phyloP scores from a whole-genome alignment of 2,888 invertebrate species.

The Baronia brevicornis region DNA sequence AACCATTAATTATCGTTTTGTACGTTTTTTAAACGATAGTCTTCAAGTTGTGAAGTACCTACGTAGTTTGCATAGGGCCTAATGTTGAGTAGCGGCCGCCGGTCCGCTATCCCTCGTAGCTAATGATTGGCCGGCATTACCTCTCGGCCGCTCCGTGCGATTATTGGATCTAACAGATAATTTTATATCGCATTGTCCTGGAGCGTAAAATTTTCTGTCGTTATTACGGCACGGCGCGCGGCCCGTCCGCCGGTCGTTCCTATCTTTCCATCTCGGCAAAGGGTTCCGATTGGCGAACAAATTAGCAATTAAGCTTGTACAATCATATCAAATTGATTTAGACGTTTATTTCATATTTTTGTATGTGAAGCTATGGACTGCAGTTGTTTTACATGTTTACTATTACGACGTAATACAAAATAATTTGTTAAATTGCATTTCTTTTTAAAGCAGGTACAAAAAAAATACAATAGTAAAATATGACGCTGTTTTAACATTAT shows the following conservation, averaged over 20 bases:
- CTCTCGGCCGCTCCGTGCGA: constrained; percentile 70
- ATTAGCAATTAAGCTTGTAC: constrained; percentile 13
- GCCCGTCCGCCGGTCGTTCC: constrained; percentile 8
- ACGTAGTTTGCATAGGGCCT: too few species aligned
- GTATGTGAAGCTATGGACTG: too few species aligned
- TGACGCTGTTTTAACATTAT: too few species aligned
- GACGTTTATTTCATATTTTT: constrained; percentile 1
- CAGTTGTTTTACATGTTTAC: too few species aligned
- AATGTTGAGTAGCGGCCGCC: constrained; percentile 53
- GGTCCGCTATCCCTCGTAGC: constrained; percentile 74
- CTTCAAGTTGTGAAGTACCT: too few species aligned
- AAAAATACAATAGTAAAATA: too few species aligned
- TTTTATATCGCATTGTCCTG: constrained; percentile 75
- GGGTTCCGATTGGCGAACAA: constrained; percentile 9
- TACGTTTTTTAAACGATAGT: too few species aligned
- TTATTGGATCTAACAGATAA: constrained; percentile 76
- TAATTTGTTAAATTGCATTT: too few species aligned
- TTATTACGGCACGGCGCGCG: constrained; percentile 46
- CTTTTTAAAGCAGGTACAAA: too few species aligned
- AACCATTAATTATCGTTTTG: too few species aligned
- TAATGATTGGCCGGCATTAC: constrained; percentile 76
- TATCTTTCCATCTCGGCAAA: constrained; percentile 13
- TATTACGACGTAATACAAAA: too few species aligned
- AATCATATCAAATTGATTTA: constrained; percentile 7
- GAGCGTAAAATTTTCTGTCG: constrained; percentile 74